Conservation (phyloP, 2,888 invertebrate genomes). For the Acleris laterana region DNA sequence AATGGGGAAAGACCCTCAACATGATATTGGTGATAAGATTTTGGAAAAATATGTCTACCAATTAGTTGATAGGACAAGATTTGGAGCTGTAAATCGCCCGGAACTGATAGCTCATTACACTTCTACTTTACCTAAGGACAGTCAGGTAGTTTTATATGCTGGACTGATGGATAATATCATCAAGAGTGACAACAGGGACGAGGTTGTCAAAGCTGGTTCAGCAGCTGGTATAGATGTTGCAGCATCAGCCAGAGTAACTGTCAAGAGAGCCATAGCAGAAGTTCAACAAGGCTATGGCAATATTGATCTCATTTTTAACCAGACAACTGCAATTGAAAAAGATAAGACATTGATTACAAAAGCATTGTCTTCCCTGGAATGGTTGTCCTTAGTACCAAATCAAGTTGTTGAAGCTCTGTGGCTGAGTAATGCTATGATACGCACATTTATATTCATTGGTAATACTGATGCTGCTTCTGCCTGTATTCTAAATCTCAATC, state of each 20-base stretch:
- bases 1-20: conserved; percentile 89
- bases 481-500: conserved; percentile 82
- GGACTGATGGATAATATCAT: conserved; percentile 88
- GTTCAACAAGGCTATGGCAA: conserved; percentile 78
- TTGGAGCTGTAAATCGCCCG: conserved; percentile 86
- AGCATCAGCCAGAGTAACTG: conserved; percentile 92
- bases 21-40: conserved; percentile 89
- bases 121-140: conserved; percentile 87
- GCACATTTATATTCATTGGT: conserved; percentile 91
- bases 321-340: conserved; percentile 86
- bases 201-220: conserved; percentile 88
- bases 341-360: conserved; percentile 71
- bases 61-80: conserved; percentile 84
- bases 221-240: conserved; percentile 92
- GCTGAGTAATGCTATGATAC: conserved; percentile 95
- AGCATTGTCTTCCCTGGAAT: conserved; percentile 88
- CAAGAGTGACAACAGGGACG: conserved; percentile 86
- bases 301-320: conserved; percentile 85
- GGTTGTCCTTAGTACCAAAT: conserved; percentile 91
- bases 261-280: conserved; percentile 87
- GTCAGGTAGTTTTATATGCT: conserved; percentile 86
- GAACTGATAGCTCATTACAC: conserved; percentile 94
- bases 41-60: conserved; percentile 89
- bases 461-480: conserved; percentile 93
- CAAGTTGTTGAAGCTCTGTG: conserved; percentile 92